Percentiles rank a stretch among this genome's conserved stretches.
phyloP scores from a whole-genome alignment of 1,140 invertebrate species.

The Eumeta japonica region DNA sequence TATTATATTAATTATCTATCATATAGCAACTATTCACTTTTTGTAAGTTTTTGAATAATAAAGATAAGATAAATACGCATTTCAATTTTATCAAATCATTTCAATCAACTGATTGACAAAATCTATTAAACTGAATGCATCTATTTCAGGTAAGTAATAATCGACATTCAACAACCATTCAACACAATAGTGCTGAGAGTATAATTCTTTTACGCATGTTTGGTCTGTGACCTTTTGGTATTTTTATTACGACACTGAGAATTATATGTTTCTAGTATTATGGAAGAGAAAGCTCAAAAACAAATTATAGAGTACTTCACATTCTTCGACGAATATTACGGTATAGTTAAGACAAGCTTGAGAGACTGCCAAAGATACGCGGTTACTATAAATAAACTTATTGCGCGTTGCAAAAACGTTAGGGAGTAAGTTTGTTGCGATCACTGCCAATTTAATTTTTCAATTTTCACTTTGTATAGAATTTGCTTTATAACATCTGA shows the following conservation, averaged over 20 bases:
- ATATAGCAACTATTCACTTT: too few species aligned
- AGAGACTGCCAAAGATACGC: conserved; percentile 51
- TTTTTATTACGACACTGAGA: not conserved
- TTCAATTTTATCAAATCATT: too few species aligned
- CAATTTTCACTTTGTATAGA: not conserved
- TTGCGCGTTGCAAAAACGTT: conserved; percentile 38
- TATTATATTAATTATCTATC: too few species aligned
- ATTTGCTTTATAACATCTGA: conserved; percentile 1
- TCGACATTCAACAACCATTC: too few species aligned
- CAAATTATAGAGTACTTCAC: conserved; percentile 50
- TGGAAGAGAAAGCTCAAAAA: conserved; percentile 48
- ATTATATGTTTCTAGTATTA: conserved; percentile 16
- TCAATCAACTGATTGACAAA: too few species aligned
- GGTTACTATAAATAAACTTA: conserved; percentile 47
- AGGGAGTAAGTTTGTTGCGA: conserved; percentile 41
- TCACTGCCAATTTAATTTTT: conserved; percentile 1
- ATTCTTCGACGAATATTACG: conserved; percentile 43
- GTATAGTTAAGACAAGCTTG: conserved; percentile 41
- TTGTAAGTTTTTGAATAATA: too few species aligned
- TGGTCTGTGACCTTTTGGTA: not conserved
- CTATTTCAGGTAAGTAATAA: too few species aligned
- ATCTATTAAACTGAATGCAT: too few species aligned
- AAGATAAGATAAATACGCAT: too few species aligned
- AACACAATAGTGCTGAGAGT: too few species aligned
- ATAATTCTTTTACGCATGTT: not conserved